These are phyloP conservation scores for Rachycentron canadum DNA, from an alignment of 2,797 vertebrate genomes.

Conservation along the genomic window DNA sequence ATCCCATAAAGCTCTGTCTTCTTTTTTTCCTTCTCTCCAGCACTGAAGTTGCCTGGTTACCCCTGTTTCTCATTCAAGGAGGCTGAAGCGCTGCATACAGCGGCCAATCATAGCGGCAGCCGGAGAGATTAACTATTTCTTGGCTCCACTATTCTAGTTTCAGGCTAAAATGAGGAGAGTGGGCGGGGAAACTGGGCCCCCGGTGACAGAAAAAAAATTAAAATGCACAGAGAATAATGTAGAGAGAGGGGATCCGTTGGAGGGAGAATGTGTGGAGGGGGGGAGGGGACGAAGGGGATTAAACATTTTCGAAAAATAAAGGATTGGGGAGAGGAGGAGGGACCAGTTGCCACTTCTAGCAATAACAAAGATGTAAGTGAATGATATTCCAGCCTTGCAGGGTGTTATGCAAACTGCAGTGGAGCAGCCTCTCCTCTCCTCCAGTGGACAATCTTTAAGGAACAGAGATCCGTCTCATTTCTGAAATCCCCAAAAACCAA, in stretches of 20 bases:
- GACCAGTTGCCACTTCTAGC: conserved; percentile 79
- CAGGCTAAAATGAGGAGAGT: conserved; percentile 78
- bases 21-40: conserved; percentile 59
- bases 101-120: conserved; percentile 84
- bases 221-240: conserved; percentile 84
- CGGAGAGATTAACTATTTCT: conserved; percentile 85
- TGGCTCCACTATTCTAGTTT: conserved; percentile 82
- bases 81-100: conserved; percentile 78
- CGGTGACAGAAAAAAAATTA: conserved; percentile 78
- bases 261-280: conserved; percentile 58
- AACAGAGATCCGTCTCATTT: conserved; percentile 61
- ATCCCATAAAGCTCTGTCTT: conserved; percentile 54
- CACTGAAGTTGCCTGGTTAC: conserved; percentile 86
- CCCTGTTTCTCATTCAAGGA: conserved; percentile 84
- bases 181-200: conserved; percentile 80
- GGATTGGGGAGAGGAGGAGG: conserved; percentile 68
- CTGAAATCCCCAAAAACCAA: conserved; percentile 75
- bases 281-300: conserved; percentile 70
- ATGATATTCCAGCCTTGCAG: conserved; percentile 57
- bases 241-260: conserved; percentile 61
- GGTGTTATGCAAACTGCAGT: conserved; percentile 59
- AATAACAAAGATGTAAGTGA: conserved; percentile 75
- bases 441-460: conserved; percentile 53
- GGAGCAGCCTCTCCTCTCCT: conserved; percentile 9
- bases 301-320: conserved; percentile 82